A percentile compares a stretch with the other conserved stretches of the same genome.
Evolutionary conservation across 2,888 invertebrate species (phyloP).

Genomic region (Gymnosoma rotundatum): DNA sequence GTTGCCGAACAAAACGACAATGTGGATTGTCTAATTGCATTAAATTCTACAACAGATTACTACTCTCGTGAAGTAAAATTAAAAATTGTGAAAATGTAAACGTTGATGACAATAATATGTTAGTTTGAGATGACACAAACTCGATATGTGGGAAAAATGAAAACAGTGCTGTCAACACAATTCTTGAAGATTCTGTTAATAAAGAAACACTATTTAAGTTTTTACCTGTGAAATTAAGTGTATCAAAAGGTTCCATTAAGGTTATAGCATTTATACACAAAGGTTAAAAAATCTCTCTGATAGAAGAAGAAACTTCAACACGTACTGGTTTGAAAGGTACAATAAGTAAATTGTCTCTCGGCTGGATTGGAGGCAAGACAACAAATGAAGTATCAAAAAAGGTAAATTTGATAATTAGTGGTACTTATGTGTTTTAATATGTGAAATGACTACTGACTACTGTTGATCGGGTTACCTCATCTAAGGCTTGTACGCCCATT

Average conservation of each 20-base stretch:
- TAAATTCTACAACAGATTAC: constrained; percentile 28
- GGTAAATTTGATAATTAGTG: constrained; percentile 29
- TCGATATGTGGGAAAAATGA: not conserved
- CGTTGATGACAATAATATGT: not conserved
- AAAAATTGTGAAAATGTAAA: not conserved
- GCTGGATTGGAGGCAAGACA: constrained; percentile 47
- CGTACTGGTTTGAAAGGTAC: constrained; percentile 21
- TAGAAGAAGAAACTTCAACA: constrained; percentile 41
- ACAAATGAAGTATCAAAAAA: constrained; percentile 42
- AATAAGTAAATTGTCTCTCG: constrained; percentile 32
- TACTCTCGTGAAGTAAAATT: not conserved
- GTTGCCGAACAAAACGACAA: constrained; percentile 26
- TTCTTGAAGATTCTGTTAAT: not conserved
- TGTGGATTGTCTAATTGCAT: constrained; percentile 27
- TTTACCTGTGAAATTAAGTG: constrained; percentile 32
- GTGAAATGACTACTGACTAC: constrained; percentile 45
- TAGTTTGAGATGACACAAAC: not conserved
- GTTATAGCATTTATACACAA: constrained; percentile 64
- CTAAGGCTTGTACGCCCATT: constrained; percentile 23
- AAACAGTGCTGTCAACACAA: constrained; percentile 39
- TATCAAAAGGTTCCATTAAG: constrained; percentile 19
- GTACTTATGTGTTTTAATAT: constrained; percentile 16
- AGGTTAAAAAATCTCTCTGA: constrained; percentile 56
- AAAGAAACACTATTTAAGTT: constrained; percentile 50
- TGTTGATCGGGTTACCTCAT: constrained; percentile 33